These are phyloP conservation scores for Platorchestia sp. DNA, from an alignment of 1,140 invertebrate genomes.

Conservation along the genomic window DNA sequence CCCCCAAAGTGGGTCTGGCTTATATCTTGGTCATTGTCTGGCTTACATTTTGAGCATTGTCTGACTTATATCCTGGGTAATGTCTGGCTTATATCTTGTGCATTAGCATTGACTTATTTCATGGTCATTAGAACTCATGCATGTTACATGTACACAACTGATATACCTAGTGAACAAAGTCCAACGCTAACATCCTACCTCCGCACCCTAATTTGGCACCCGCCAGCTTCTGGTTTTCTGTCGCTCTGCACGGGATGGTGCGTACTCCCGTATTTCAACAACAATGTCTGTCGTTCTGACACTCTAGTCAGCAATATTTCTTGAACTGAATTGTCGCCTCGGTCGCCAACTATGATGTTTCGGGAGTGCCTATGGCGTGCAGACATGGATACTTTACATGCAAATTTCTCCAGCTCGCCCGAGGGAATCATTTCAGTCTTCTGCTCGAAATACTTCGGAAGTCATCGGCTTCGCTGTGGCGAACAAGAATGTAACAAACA, in stretches of 20 bases:
- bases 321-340: neutral
- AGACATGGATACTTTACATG: conserved; percentile 44
- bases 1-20: too few species aligned
- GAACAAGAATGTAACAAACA: neutral
- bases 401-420: conserved; percentile 1
- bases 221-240: neutral
- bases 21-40: neutral
- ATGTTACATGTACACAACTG: neutral
- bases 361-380: neutral
- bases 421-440: neutral
- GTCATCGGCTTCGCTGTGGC: neutral
- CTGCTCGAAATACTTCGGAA: neutral
- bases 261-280: neutral
- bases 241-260: neutral
- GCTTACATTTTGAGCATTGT: neutral
- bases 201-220: neutral
- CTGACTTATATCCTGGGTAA: too few species aligned
- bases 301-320: conserved; percentile 23
- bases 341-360: conserved; percentile 17
- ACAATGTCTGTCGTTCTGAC: neutral
- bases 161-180: neutral
- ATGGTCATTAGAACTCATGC: too few species aligned
- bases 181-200: neutral
- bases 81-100: neutral
- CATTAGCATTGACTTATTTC: neutral